phyloP scores from a whole-genome alignment of 2,888 invertebrate genomes.

The Lacanobia oleracea region DNA sequence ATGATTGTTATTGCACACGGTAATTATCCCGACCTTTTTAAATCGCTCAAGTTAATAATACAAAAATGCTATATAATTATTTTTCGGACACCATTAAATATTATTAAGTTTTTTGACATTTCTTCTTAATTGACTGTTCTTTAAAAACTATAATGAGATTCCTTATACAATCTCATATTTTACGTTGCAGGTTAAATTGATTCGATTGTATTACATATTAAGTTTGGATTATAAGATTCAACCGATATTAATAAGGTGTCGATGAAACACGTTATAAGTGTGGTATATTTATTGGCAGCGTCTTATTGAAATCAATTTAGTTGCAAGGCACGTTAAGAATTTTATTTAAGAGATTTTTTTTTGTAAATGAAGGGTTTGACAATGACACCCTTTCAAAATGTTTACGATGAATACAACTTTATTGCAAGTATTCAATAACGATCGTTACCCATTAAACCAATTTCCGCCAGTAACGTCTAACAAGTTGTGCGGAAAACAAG shows the following conservation, averaged over 20 bases:
- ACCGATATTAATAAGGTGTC: conserved; percentile 59
- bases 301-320: conserved; percentile 55
- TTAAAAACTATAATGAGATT: conserved; percentile 70
- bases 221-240: conserved; percentile 56
- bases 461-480: conserved; percentile 24
- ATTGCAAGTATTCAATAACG: conserved; percentile 10
- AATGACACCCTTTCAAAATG: conserved; percentile 38
- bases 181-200: conserved; percentile 59
- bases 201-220: conserved; percentile 61
- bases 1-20: conserved; percentile 82
- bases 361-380: conserved; percentile 5
- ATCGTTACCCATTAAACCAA: conserved; percentile 43
- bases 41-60: conserved; percentile 79
- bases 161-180: conserved; percentile 70
- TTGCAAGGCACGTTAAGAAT: conserved; percentile 27
- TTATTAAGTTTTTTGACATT: conserved; percentile 75
- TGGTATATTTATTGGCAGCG: conserved; percentile 54
- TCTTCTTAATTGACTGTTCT: conserved; percentile 73
- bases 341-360: conserved; percentile 33
- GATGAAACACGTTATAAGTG: conserved; percentile 48
- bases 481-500: conserved; percentile 50
- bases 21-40: conserved; percentile 87
- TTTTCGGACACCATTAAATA: conserved; percentile 78
- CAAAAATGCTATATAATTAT: conserved; percentile 81
- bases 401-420: conserved; percentile 27